Conservation (phyloP, 2,888 invertebrate species). For the Boloria euphrosyne region DNA sequence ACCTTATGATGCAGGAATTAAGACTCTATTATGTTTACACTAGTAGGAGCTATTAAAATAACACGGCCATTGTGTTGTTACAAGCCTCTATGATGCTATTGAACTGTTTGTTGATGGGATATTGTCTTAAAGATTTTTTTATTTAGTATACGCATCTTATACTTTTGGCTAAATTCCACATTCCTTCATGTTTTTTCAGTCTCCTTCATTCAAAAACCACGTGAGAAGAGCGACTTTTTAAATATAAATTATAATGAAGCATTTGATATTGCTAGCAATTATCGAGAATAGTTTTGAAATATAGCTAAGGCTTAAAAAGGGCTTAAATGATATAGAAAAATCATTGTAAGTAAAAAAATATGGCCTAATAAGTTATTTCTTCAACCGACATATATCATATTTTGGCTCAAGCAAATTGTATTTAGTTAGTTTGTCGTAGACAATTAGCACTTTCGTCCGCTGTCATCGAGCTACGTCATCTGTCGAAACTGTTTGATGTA, state of each 20-base stretch:
- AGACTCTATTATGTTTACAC: slow-evolving; percentile 46
- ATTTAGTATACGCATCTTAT: slow-evolving; percentile 19
- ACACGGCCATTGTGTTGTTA: slow-evolving; percentile 42
- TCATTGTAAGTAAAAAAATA: no score
- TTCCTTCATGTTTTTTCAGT: slow-evolving; percentile 24
- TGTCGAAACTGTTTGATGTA: slow-evolving; percentile 43
- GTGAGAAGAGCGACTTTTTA: slow-evolving; percentile 1
- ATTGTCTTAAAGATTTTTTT: slow-evolving; percentile 27
- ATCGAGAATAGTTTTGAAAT: no score
- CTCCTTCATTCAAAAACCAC: slow-evolving; percentile 19
- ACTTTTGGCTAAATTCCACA: slow-evolving; percentile 28
- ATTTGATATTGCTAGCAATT: not conserved
- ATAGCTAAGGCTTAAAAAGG: no score
- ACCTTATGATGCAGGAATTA: slow-evolving; percentile 47
- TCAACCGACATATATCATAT: slow-evolving; percentile 32
- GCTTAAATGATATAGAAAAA: no score
- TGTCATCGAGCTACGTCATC: slow-evolving; percentile 57
- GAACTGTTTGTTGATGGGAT: slow-evolving; percentile 32
- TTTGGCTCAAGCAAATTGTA: slow-evolving; percentile 53
- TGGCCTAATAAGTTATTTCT: slow-evolving; percentile 8
- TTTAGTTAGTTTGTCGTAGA: slow-evolving; percentile 54
- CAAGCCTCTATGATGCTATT: slow-evolving; percentile 33
- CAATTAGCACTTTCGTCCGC: slow-evolving; percentile 71
- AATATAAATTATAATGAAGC: not conserved
- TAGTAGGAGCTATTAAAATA: slow-evolving; percentile 38